A percentile compares a stretch with the other conserved stretches of the same genome.
phyloP scores from a whole-genome alignment of 1,140 invertebrate species.

The Drosophila mojavensis region DNA sequence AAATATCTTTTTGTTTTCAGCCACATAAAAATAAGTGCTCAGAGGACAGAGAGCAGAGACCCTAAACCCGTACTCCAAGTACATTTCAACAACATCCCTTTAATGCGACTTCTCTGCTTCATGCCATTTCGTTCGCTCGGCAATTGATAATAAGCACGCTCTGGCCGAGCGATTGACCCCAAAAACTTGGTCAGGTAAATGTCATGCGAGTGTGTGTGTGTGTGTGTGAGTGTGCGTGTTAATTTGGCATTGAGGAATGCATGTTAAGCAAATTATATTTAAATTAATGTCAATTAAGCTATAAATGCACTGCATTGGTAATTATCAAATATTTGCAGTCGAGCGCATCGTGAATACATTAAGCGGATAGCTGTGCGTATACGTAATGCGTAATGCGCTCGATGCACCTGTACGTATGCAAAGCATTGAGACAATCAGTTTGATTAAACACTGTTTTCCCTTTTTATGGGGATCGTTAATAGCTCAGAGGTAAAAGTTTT shows the following conservation, averaged over 20 bases:
- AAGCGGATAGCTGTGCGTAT: conserved; percentile 7
- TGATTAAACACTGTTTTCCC: no score
- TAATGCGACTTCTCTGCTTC: not conserved
- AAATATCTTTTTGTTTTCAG: conserved; percentile 60
- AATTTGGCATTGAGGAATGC: conserved; percentile 33
- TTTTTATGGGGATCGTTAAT: no score
- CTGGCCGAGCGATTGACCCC: conserved; percentile 49
- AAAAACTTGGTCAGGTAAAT: conserved; percentile 54
- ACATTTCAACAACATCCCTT: conserved; percentile 14
- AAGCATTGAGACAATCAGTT: not conserved
- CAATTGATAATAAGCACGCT: conserved; percentile 70
- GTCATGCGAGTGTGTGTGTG: conserved; percentile 33
- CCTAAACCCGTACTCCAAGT: conserved; percentile 1
- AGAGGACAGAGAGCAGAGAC: not conserved
- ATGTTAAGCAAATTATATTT: conserved; percentile 34
- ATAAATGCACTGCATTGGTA: conserved; percentile 25
- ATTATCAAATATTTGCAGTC: conserved; percentile 27
- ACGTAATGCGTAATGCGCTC: conserved; percentile 21
- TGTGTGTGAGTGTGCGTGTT: not conserved
- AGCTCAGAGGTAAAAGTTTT: no score
- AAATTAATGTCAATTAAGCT: conserved; percentile 46
- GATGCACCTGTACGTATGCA: conserved; percentile 1
- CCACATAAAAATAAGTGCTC: conserved; percentile 68
- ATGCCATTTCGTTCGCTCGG: conserved; percentile 3
- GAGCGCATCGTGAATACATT: conserved; percentile 23